Evolutionary conservation across 2,797 vertebrate genomes (phyloP).

Genomic region (Rhabdomys pumilio): DNA sequence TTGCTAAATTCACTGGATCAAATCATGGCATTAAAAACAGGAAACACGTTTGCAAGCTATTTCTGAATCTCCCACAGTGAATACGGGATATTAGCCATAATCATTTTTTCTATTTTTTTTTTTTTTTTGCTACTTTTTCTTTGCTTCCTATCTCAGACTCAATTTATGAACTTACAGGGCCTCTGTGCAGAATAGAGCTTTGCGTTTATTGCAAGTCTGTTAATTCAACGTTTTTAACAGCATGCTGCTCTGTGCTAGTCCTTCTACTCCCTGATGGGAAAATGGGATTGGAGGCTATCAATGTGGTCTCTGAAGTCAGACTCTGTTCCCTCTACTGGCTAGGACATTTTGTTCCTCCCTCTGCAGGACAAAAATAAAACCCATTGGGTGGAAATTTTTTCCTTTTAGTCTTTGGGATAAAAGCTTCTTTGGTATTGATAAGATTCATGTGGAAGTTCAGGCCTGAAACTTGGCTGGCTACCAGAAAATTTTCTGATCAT

Average conservation of each 20-base stretch:
- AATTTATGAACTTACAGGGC: not conserved
- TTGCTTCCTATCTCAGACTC: not conserved
- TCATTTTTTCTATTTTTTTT: not conserved
- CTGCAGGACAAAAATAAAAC: not conserved
- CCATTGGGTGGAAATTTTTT: not conserved
- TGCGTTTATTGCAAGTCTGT: not conserved
- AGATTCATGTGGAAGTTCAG: not conserved
- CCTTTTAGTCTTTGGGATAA: constrained; percentile 1
- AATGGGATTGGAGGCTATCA: not conserved
- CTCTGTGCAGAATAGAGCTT: constrained; percentile 18
- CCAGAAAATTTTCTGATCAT: constrained; percentile 50
- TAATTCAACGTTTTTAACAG: not conserved
- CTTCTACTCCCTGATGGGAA: not conserved
- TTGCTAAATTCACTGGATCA: constrained; percentile 4
- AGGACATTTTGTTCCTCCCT: not conserved
- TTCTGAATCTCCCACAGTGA: not conserved
- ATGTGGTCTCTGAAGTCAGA: not conserved
- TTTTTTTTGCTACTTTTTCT: not conserved
- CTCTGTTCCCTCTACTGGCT: not conserved
- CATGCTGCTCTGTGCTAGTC: not conserved
- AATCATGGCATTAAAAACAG: not conserved
- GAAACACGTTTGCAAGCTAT: not conserved
- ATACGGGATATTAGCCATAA: not conserved
- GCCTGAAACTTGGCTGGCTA: not conserved
- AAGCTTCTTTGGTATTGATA: not conserved